Evolutionary conservation across 2,113 vertebrate species (phyloP).

Genomic region (Hemichromis elongatus): DNA sequence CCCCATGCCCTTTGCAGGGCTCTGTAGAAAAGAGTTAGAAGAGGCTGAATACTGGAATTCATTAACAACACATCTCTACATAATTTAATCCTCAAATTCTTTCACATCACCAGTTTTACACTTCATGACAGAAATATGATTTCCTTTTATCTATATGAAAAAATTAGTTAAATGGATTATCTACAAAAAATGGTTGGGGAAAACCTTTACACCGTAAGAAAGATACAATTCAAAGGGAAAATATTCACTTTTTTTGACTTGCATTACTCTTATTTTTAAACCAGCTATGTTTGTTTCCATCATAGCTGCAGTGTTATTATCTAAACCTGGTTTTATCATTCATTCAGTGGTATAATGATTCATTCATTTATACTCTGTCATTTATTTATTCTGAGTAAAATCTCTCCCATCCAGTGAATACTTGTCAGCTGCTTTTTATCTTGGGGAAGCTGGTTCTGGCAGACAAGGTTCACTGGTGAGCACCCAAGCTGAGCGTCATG

Average conservation of each 20-base stretch:
- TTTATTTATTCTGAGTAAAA: neutral
- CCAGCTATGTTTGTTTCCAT: neutral
- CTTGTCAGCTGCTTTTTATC: conserved; percentile 42
- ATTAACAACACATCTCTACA: neutral
- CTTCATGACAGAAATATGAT: neutral
- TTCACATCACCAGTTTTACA: neutral
- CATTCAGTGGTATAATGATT: neutral
- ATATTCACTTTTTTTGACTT: neutral
- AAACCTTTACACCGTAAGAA: neutral
- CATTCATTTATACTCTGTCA: neutral
- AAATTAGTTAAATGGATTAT: neutral
- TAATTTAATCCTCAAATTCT: neutral
- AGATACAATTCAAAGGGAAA: neutral
- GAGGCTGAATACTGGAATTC: neutral
- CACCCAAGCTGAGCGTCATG: conserved; percentile 29
- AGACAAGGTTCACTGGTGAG: conserved; percentile 31
- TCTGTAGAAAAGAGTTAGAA: neutral
- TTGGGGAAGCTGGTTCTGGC: neutral
- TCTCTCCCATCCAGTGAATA: neutral
- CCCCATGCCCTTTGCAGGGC: no score
- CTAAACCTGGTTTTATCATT: neutral
- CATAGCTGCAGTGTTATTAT: neutral
- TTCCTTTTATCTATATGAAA: accelerated
- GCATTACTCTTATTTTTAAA: neutral
- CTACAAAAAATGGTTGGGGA: neutral